These are phyloP conservation scores for Epizoanthus stellaris DNA, from an alignment of 92 coral and sea anemone genomes.

Conservation along the genomic window DNA sequence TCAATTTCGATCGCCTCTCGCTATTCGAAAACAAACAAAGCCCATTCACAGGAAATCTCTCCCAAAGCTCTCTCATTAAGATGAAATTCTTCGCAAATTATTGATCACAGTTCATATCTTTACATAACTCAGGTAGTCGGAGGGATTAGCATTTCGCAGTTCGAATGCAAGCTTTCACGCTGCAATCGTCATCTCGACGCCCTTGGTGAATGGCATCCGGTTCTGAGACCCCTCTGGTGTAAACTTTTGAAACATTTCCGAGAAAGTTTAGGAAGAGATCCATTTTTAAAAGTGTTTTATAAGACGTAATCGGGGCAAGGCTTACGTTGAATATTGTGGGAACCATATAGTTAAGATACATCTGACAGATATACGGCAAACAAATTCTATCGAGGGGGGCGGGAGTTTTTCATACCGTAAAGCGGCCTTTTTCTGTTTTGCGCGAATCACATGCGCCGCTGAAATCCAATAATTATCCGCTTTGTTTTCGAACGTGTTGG, in stretches of 20 bases:
- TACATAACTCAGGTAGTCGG: conserved; percentile 11
- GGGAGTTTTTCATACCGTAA: conserved; percentile 60
- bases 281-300: neutral
- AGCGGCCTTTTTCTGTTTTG: conserved; percentile 50
- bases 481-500: conserved; percentile 71
- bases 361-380: conserved; percentile 39
- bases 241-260: conserved; percentile 18
- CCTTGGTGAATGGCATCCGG: conserved; percentile 25
- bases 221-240: neutral
- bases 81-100: conserved; percentile 19
- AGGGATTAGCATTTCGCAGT: conserved; percentile 24
- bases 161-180: conserved; percentile 6
- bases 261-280: neutral
- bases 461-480: conserved; percentile 66
- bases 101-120: conserved; percentile 9
- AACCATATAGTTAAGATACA: conserved; percentile 38
- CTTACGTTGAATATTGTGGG: conserved; percentile 26
- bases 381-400: conserved; percentile 61
- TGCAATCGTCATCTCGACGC: conserved; percentile 37
- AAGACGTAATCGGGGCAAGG: neutral
- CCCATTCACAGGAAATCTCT: conserved; percentile 21
- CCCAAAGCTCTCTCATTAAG: conserved; percentile 21
- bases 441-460: conserved; percentile 58
- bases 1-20: conserved; percentile 44
- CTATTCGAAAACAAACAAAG: conserved; percentile 29